These are phyloP conservation scores for Netelia virgata DNA, from an alignment of 2,888 invertebrate species.

Conservation along the genomic window DNA sequence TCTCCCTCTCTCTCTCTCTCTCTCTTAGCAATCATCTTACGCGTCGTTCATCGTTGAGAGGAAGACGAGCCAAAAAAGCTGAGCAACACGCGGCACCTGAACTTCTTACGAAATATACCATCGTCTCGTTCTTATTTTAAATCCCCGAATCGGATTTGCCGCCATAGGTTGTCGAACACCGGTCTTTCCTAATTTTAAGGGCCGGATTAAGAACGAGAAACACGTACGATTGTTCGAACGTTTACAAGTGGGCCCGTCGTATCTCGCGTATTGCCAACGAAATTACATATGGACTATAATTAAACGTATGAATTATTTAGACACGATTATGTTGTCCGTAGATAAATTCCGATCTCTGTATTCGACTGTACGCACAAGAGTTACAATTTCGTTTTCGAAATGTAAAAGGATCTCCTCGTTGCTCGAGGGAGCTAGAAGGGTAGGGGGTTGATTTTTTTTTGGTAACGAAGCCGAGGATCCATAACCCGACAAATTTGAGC, in stretches of 20 bases:
- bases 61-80: constrained; percentile 23
- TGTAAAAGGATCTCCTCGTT: background rate
- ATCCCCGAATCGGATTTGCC: constrained; percentile 43
- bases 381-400: background rate
- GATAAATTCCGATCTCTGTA: too few relatives aligned
- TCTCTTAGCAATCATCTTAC: constrained; percentile 22
- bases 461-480: background rate
- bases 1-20: background rate
- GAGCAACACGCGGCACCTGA: constrained; percentile 35
- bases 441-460: background rate
- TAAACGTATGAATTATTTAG: background rate
- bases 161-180: background rate
- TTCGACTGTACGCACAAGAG: too few relatives aligned
- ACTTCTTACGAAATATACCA: constrained; percentile 40
- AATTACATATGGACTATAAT: background rate
- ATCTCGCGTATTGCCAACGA: background rate
- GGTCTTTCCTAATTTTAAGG: background rate
- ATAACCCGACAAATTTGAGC: constrained; percentile 40
- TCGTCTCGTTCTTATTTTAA: constrained; percentile 23
- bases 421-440: background rate
- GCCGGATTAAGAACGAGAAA: background rate
- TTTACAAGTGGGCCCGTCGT: background rate
- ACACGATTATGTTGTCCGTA: too few relatives aligned
- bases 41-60: constrained; percentile 18
- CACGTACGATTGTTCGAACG: background rate